These are phyloP conservation scores for Orientallactaga sibirica DNA, from an alignment of 2,797 vertebrate species.

Conservation along the genomic window DNA sequence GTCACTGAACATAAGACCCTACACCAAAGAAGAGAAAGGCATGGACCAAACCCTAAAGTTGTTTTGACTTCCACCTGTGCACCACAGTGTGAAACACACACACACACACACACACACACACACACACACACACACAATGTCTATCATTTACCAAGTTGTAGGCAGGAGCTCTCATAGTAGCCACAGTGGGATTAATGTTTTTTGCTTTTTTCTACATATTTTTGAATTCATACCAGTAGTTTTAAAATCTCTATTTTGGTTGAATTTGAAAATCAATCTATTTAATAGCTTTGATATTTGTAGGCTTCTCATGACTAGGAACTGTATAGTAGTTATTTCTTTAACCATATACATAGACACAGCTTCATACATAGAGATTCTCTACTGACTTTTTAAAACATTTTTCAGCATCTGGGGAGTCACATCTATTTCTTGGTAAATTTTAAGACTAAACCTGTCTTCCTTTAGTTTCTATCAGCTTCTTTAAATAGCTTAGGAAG, in stretches of 20 bases:
- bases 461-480: background rate
- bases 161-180: background rate
- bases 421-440: background rate
- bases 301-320: background rate
- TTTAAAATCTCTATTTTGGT: background rate
- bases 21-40: no score
- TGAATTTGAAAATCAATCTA: background rate
- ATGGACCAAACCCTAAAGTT: no score
- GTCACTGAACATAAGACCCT: no score
- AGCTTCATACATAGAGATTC: background rate
- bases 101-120: no score
- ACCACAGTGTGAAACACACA: no score
- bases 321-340: background rate
- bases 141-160: background rate
- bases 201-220: background rate
- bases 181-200: background rate
- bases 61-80: no score
- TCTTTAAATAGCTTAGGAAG: background rate
- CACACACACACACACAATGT: no score
- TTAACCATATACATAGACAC: background rate
- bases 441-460: slow-evolving; percentile 3
- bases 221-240: background rate
- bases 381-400: background rate
- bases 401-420: slow-evolving; percentile 11
- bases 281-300: background rate